Base-by-base conservation (phyloP, 2,888 invertebrate genomes). In the Yponomeuta evonymella region DNA sequence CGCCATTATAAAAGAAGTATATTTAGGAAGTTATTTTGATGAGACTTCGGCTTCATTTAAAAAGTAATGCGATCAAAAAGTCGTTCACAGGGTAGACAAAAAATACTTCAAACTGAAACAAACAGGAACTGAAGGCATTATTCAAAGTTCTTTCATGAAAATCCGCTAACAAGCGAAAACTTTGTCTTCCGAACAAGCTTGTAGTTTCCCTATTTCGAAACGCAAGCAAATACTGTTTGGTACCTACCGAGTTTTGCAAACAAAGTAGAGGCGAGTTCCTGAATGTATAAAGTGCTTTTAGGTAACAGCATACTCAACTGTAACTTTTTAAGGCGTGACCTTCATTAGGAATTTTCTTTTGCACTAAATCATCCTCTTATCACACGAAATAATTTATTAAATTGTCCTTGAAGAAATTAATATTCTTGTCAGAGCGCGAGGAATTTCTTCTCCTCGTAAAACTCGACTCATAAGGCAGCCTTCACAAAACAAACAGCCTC, bases 401-500 rank as follows among this genome's bases (percentile, higher is more conserved):
- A 64, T 58, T 48, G 33, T 70, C 23, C 48, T 33, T 29, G 43
- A 23, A 23, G n/a, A 78, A 78, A 82, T 85, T 85, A 83, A 81
- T 84, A 86, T 86, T 85, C 84, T 75, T 71, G 73, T 79, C 82
- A 79, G 75, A 79, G 73, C 74, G 72, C 71, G 73, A 70, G 36
- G 23, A 67, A 48, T 51, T 51, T 68, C 70, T 70, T 70, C 72
- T 69, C 70, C 76, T 76, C 75, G 75, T 77, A 78, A 76, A 74
- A 73, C 74, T 72, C 70, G 70, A 69, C 70, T 74, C 73, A 75
- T 76, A 75, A 74, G 76, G 72, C 72, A 72, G 76, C 79, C 79
- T 80, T 78, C 80, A 79, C 80, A 82, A 83, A 83, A 83, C 80
- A 81, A 83, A 81, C 79, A 81, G 77, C 77, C 76, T 75, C 76